Base-by-base conservation (phyloP, 2,113 vertebrate species). In the Steatornis caripensis region DNA sequence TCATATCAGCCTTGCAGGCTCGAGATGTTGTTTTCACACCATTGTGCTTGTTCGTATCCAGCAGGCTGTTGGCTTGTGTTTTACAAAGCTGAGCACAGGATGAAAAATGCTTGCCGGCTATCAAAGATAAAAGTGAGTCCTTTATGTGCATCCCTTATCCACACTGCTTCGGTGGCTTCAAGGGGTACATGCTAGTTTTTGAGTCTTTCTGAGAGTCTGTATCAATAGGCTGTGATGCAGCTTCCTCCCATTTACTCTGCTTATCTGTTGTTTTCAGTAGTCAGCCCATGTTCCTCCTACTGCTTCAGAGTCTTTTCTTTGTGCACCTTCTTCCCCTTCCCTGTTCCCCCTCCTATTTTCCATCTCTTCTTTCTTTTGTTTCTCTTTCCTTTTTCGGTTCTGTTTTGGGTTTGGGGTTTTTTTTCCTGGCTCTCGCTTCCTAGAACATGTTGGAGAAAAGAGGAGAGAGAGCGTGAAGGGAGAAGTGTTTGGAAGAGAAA, bases 1-100 rank as follows among this genome's bases (percentile, higher is more conserved):
- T 93, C 53, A 6, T 41, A 90, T 64, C 86, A 92, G 74, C 84
- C 48, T 91, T 65, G 58, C 48, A 87, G 74, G 61, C 51, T 71
- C 82, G 86, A 79, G 83, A 65, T 84, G 80, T 80, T 96, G 69
- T 81, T 96, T 96, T 93, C 92, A 82, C 77, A 78, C 53, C 45
- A 11, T 48, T 58, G 75, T 91, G 70, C 74, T 64, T 82, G 23
- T 87, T 93, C 4, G 0, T 93, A 72, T 93, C 92, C 86, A 94
- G 83, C 85, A 87, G 92, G 57, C 87, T 94, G 64, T 79, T 87
- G 91, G 71, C 66, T 75, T 66, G 19, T 79, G 60, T 79, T 93
- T 90, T 77, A 93, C 93, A 95, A 82, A 93, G 69, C 88, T 89
- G 84, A 84, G 61, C n/a, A 48, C 46, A 79, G 71, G 79, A 92